These are phyloP conservation scores for Ips nitidus DNA, from an alignment of 1,140 invertebrate species.

Conservation along the genomic window DNA sequence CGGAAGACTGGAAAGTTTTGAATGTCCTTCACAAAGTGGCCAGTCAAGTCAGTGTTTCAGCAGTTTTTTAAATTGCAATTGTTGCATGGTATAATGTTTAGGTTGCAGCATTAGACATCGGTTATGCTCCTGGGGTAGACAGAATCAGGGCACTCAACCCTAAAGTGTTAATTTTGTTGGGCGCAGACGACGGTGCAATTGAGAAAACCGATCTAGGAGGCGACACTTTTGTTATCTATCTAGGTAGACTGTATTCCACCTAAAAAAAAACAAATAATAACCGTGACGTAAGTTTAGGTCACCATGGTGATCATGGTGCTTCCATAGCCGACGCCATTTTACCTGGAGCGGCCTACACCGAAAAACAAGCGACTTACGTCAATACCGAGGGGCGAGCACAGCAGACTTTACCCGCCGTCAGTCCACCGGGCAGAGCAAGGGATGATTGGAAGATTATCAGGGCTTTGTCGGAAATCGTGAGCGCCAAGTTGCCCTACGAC, in stretches of 20 bases:
- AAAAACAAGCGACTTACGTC: slow-evolving; percentile 95
- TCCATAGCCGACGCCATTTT: slow-evolving; percentile 90
- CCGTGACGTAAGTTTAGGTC: slow-evolving; percentile 62
- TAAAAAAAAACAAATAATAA: not conserved
- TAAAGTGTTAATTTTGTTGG: slow-evolving; percentile 86
- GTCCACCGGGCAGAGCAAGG: slow-evolving; percentile 89
- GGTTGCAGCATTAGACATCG: slow-evolving; percentile 92
- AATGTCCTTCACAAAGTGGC: slow-evolving; percentile 91
- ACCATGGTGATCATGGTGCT: slow-evolving; percentile 95
- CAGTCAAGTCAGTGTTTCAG: slow-evolving; percentile 65
- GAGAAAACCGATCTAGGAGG: slow-evolving; percentile 75
- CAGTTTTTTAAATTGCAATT: not conserved
- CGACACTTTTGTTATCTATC: slow-evolving; percentile 90
- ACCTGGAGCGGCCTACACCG: slow-evolving; percentile 97
- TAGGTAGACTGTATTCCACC: slow-evolving; percentile 60
- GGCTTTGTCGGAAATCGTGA: slow-evolving; percentile 74
- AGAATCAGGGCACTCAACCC: slow-evolving; percentile 69
- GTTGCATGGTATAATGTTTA: slow-evolving; percentile 15
- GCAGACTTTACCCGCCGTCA: slow-evolving; percentile 86
- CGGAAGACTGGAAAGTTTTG: slow-evolving; percentile 69
- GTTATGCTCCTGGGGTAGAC: slow-evolving; percentile 81
- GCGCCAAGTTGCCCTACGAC: slow-evolving; percentile 86
- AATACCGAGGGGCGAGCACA: slow-evolving; percentile 98
- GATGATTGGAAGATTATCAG: slow-evolving; percentile 98
- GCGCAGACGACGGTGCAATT: slow-evolving; percentile 86